phyloP scores from a whole-genome alignment of 2,888 invertebrate species.

The Dynastes tityus region DNA sequence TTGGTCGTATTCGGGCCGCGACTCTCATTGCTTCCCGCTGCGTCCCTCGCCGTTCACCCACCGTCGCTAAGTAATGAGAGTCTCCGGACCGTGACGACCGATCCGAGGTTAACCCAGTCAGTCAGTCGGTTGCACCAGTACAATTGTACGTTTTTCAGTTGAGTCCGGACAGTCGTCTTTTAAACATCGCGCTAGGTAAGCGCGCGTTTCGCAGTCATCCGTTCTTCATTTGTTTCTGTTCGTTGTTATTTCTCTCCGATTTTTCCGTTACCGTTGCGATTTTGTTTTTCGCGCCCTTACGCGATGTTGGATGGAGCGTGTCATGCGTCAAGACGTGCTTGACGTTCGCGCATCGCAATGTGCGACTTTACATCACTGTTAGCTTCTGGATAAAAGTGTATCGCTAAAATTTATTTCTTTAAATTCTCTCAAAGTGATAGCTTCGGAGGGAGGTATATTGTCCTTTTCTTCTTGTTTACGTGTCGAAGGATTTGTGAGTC shows the following conservation, averaged over 20 bases:
- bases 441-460: not conserved
- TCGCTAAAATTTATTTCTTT: not conserved
- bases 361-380: not conserved
- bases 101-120: conserved; percentile 46
- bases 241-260: conserved; percentile 26
- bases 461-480: not conserved
- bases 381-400: conserved; percentile 11
- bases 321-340: conserved; percentile 4
- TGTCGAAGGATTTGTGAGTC: not conserved
- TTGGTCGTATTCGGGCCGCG: conserved; percentile 58
- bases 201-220: conserved; percentile 20
- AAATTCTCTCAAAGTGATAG: not conserved
- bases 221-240: conserved; percentile 32
- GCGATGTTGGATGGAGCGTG: conserved; percentile 9
- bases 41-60: conserved; percentile 26
- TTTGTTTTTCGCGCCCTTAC: not conserved
- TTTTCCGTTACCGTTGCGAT: not conserved
- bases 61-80: conserved; percentile 40
- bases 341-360: conserved; percentile 12
- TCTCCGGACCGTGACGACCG: conserved; percentile 46
- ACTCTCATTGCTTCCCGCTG: not conserved
- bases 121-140: conserved; percentile 41
- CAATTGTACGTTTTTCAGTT: conserved; percentile 49
- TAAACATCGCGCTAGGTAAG: conserved; percentile 26
- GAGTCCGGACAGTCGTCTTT: conserved; percentile 48